Evolutionary conservation across 1,140 invertebrate genomes (phyloP).

Genomic region (Apis cerana): DNA sequence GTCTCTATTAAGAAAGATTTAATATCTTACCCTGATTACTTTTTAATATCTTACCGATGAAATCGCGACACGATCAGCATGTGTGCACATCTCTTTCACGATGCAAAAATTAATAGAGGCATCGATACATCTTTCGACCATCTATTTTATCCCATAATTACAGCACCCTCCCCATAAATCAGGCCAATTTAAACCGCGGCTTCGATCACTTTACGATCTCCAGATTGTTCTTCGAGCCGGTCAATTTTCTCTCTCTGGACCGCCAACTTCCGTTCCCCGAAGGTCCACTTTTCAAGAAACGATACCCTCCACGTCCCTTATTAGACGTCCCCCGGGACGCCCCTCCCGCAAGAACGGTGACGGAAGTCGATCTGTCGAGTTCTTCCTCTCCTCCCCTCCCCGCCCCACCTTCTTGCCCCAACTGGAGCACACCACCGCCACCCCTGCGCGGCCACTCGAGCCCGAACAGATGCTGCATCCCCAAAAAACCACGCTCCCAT

Average conservation of each 20-base stretch:
- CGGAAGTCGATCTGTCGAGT: slow-evolving; percentile 67
- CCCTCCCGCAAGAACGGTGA: slow-evolving; percentile 10
- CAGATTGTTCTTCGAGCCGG: not conserved
- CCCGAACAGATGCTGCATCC: slow-evolving; percentile 77
- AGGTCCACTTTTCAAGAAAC: slow-evolving; percentile 25
- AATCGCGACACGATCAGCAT: no score
- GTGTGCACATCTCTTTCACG: no score
- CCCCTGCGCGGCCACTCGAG: slow-evolving; percentile 75
- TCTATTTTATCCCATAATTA: no score
- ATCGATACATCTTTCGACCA: not conserved
- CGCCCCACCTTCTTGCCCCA: no score
- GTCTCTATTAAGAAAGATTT: no score
- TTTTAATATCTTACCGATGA: no score
- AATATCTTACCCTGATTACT: no score
- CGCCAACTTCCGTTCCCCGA: slow-evolving; percentile 4
- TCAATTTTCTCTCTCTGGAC: not conserved
- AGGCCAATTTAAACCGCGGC: no score
- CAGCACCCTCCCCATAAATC: not conserved
- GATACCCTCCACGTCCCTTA: slow-evolving; percentile 25
- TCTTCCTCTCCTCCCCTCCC: slow-evolving; percentile 16
- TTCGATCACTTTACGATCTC: not conserved
- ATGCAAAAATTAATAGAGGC: not conserved
- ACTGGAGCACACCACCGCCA: slow-evolving; percentile 40
- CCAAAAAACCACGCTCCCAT: slow-evolving; percentile 73
- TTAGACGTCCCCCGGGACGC: slow-evolving; percentile 15